phyloP scores from a whole-genome alignment of 2,113 vertebrate species.

The Formicarius rufipectus region DNA sequence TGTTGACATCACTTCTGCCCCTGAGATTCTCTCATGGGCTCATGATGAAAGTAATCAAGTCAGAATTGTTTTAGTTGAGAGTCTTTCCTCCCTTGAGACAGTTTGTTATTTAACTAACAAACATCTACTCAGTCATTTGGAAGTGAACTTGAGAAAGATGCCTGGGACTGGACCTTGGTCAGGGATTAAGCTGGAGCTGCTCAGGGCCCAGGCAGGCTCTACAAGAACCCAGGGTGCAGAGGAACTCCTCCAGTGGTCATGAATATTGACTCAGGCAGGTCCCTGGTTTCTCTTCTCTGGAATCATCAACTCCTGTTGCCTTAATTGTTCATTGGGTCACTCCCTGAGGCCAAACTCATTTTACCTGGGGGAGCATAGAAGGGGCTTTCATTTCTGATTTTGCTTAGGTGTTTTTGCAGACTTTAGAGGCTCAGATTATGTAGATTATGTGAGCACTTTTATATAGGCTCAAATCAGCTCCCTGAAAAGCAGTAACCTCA shows the following conservation, averaged over 20 bases:
- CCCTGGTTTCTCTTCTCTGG: not conserved
- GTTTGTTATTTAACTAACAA: not conserved
- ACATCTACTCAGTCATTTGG: not conserved
- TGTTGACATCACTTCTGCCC: not conserved
- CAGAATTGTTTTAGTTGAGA: not conserved
- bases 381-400: not conserved
- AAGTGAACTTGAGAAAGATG: not conserved
- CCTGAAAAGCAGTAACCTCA: not conserved
- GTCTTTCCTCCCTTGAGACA: not conserved
- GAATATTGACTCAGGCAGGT: not conserved
- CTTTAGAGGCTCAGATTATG: not conserved
- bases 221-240: not conserved
- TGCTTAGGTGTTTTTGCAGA: not conserved
- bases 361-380: not conserved
- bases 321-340: not conserved
- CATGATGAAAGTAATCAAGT: not conserved
- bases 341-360: not conserved
- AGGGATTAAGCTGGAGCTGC: not conserved
- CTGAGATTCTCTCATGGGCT: not conserved
- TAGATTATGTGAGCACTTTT: not conserved
- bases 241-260: fast-evolving
- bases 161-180: not conserved
- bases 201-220: not conserved
- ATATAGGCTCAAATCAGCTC: not conserved
- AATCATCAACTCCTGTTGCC: not conserved